Base-by-base conservation (phyloP, 2,113 vertebrate species). In the Talpa occidentalis region DNA sequence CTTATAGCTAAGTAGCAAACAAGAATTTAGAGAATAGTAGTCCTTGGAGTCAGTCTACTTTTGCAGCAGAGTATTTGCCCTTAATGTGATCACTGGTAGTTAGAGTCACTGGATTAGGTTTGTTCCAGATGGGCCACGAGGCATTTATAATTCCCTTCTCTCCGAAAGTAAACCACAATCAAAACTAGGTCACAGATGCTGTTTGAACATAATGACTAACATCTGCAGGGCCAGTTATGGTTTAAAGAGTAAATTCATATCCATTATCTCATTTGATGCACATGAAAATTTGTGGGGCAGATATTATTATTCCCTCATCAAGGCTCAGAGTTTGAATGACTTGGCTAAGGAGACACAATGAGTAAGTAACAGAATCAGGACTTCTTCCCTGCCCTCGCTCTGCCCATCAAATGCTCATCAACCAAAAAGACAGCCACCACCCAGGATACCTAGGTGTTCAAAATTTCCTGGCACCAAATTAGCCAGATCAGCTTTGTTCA, bases 171-270 rank as follows among this genome's bases (percentile, higher is more conserved):
- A 97, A 92, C 90, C 94, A 92, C 97, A 92, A 67, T 81, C 90
- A 90, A 93, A 97, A 97, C 92, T 93, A 93, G 96, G 97, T 94
- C 94, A 90, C 94, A 95, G 94, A 97, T 93, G 94, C 83, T 62
- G 40, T 73, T 88, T 84, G 92, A 91, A 93, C 96, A 90, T 95
- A 96, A 94, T 93, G 93, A 78, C 92, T 88, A 88, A 92, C 96
- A 96, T 96, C 96, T 97, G 96, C 95, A 69, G 1, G 40, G 60
- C 90, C 66, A 72, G 70, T 90, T 80, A 86, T 6, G 64, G 64
- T 54, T 72, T 83, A 32, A 62, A 91, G 82, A 79, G 74, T 64
- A 82, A 62, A 89, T 49, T 74, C 59, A 24, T 44, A 67, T 74
- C 40, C 89, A 88, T 95, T 89, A 96, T 94, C 95, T 96, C 92